A percentile compares a stretch with the other conserved stretches of the same genome.
These are phyloP conservation scores for Parascotia fuliginaria DNA, from an alignment of 2,888 invertebrate genomes.

Conservation along the genomic window DNA sequence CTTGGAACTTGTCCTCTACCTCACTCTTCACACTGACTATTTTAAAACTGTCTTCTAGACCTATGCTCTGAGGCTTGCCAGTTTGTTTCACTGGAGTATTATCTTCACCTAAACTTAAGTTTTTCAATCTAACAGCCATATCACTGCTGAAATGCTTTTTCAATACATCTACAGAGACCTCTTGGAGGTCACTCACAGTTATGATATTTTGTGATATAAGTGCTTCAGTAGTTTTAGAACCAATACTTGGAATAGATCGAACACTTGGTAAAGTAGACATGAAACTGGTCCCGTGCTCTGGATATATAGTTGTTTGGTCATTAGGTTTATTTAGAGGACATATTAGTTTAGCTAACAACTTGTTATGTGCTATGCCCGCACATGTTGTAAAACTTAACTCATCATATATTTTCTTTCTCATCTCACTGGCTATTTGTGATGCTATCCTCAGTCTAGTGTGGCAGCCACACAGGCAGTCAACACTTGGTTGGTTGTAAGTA, in stretches of 20 bases:
- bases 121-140: slow-evolving; percentile 89
- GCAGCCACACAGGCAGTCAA: slow-evolving; percentile 91
- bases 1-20: slow-evolving; percentile 89
- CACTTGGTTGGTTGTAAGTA: slow-evolving; percentile 83
- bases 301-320: slow-evolving; percentile 92
- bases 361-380: slow-evolving; percentile 94
- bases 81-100: slow-evolving; percentile 89
- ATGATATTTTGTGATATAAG: slow-evolving; percentile 88
- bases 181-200: slow-evolving; percentile 89
- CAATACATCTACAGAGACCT: slow-evolving; percentile 83
- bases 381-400: slow-evolving; percentile 91
- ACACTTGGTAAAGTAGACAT: slow-evolving; percentile 88
- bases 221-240: slow-evolving; percentile 88
- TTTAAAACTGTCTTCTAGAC: slow-evolving; percentile 92
- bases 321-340: slow-evolving; percentile 92
- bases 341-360: slow-evolving; percentile 92
- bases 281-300: slow-evolving; percentile 88
- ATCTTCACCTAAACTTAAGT: slow-evolving; percentile 91
- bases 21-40: slow-evolving; percentile 90
- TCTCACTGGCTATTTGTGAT: slow-evolving; percentile 91
- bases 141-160: slow-evolving; percentile 89
- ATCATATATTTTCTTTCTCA: slow-evolving; percentile 88
- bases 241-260: slow-evolving; percentile 91
- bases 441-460: slow-evolving; percentile 88
- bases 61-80: slow-evolving; percentile 92